Evolutionary conservation across 1,140 invertebrate genomes (phyloP).

Genomic region (Drosophila parabipectinata): DNA sequence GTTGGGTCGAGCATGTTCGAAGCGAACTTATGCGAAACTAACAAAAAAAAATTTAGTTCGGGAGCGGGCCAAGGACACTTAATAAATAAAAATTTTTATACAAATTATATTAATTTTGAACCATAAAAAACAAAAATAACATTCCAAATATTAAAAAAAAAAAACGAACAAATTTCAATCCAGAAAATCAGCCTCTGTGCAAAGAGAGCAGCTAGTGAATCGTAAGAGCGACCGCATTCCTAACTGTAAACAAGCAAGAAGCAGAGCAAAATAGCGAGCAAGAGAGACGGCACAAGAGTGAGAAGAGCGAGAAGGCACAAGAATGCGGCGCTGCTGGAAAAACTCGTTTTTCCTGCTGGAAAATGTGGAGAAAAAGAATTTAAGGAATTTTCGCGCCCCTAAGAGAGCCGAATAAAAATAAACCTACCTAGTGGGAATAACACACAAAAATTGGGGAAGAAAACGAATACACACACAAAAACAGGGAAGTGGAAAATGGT

Average conservation of each 20-base stretch:
- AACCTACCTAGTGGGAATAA: constrained; percentile 24
- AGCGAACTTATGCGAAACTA: too few species aligned
- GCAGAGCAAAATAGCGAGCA: constrained; percentile 25
- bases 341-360: constrained; percentile 78
- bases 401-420: constrained; percentile 59
- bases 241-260: constrained; percentile 80
- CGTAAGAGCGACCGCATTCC: constrained; percentile 67
- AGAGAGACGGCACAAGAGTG: neutral
- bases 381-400: constrained; percentile 69
- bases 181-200: constrained; percentile 11
- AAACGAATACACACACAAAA: constrained; percentile 37
- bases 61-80: too few species aligned
- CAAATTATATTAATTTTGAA: too few species aligned
- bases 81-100: too few species aligned
- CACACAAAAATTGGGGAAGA: constrained; percentile 9
- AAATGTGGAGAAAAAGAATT: constrained; percentile 72
- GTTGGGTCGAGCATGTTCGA: too few species aligned
- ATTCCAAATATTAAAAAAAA: too few species aligned
- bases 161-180: constrained; percentile 22
- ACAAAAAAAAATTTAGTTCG: too few species aligned
- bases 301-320: constrained; percentile 13
- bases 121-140: too few species aligned
- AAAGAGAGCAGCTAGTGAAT: constrained; percentile 30
- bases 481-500: constrained; percentile 52
- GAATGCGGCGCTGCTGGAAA: constrained; percentile 72